A percentile compares a stretch with the other conserved stretches of the same genome.
Evolutionary conservation across 2,888 invertebrate genomes (phyloP).

Genomic region (Hydrotaea diabolus): DNA sequence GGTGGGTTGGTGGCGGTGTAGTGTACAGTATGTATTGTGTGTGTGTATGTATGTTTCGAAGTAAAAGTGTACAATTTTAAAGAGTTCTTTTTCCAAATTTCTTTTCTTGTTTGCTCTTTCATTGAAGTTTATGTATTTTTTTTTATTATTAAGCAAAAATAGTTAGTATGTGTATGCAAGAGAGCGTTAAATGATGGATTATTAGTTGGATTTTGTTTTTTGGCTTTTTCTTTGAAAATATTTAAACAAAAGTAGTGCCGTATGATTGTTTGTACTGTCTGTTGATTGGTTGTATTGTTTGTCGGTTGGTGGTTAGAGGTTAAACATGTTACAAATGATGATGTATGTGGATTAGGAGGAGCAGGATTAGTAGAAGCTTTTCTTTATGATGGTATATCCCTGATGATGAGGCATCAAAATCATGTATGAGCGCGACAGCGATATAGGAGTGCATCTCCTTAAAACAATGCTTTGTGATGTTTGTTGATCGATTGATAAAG

Average conservation of each 20-base stretch:
- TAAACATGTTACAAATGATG: slow-evolving; percentile 17
- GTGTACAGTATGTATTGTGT: slow-evolving; percentile 15
- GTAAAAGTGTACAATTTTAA: background rate
- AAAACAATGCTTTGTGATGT: background rate
- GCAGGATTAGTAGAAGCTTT: slow-evolving; percentile 16
- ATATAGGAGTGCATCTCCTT: background rate
- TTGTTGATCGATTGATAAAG: background rate
- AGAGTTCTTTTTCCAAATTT: background rate
- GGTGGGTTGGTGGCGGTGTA: no score
- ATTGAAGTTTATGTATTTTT: background rate
- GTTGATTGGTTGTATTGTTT: background rate
- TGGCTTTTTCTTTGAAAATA: no score
- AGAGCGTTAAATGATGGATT: background rate
- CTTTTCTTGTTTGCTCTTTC: background rate
- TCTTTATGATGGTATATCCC: background rate
- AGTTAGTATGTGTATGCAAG: background rate
- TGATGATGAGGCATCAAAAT: slow-evolving; percentile 2
- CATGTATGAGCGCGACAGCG: slow-evolving; percentile 1
- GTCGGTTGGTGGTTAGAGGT: background rate
- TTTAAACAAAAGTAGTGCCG: no score
- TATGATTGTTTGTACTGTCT: background rate
- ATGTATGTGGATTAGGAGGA: slow-evolving; percentile 4
- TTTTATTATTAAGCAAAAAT: background rate
- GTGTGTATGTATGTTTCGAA: background rate
- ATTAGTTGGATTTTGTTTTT: background rate